Evolutionary conservation across 2,113 vertebrate genomes (phyloP), one percentile per base, ranked within the genome.

Genomic region (Larimichthys polyactis): DNA sequence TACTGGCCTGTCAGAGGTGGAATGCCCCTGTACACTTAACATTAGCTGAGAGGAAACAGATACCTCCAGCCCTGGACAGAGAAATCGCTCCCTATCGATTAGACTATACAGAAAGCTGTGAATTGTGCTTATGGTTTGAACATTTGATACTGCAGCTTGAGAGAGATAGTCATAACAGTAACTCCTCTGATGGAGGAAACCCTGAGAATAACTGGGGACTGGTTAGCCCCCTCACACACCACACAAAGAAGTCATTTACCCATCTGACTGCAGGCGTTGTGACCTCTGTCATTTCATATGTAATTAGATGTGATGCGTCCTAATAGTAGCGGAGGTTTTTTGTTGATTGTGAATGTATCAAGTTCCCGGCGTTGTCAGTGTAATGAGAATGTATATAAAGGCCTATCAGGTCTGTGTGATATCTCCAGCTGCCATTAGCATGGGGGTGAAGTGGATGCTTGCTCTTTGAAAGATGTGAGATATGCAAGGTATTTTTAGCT

Each of bases 1-100:
- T 73, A 70, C 83, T 90, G 88, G 88, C 79, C 90, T 93, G 92
- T 93, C 92, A 92, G 88, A 83, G 90, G 84, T 90, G 91, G 91
- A 93, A 94, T 93, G 91, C 89, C 91, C 91, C 90, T 69, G 88
- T 84, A 91, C 93, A 92, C 92, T 92, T 92, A 93, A 92, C 85
- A 75, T 85, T 90, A 66, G 88, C 91, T 91, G 91, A 94, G 87
- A 90, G 91, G 87, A 93, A 94, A 90, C 92, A 84, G 92, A 94
- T 93, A 91, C 84, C 87, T 79, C 85, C 48, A 79, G 67, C 59
- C 78, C 81, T 77, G 78, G 83, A 83, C 63, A 20, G 72, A 80
- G 87, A 79, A 91, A 93, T 88, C 69, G 66, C 84, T 88, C 82
- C 67, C 46, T 79, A 91, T 94, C 78, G 92, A 94, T 94, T 87